A percentile compares a stretch with the other conserved stretches of the same genome.
Conservation (phyloP, 2,797 vertebrate species). For the Acestrorhynchus altus region DNA sequence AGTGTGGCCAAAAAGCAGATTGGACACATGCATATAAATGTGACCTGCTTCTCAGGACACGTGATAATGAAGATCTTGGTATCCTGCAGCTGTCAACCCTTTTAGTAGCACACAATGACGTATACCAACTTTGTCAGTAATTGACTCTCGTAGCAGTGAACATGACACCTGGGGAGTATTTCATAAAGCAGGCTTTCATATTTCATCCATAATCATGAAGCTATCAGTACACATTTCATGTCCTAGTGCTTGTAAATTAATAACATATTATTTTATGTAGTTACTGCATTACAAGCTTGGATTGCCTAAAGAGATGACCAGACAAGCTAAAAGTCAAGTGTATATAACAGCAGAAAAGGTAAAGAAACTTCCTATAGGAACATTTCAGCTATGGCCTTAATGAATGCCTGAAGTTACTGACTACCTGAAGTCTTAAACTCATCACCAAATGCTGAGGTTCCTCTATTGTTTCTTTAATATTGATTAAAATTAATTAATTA, state of each 20-base stretch:
- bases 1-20: not conserved
- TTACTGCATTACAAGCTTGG: not conserved
- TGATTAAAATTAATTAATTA: too few relatives aligned
- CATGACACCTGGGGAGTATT: constrained; percentile 5
- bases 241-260: not conserved
- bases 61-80: not conserved
- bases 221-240: not conserved
- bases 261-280: not conserved
- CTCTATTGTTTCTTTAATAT: too few relatives aligned
- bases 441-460: too few relatives aligned
- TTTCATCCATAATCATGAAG: not conserved
- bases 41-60: not conserved
- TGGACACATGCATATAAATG: not conserved
- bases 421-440: too few relatives aligned
- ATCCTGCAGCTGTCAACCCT: not conserved
- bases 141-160: not conserved
- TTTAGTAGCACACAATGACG: not conserved
- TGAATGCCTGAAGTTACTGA: too few relatives aligned
- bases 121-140: not conserved
- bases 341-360: too few relatives aligned
- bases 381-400: too few relatives aligned
- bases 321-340: too few relatives aligned
- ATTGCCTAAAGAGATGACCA: too few relatives aligned
- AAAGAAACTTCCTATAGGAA: too few relatives aligned
- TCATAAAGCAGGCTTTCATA: not conserved